Conservation (phyloP, 2,113 vertebrate genomes). For the Sitta europaea region DNA sequence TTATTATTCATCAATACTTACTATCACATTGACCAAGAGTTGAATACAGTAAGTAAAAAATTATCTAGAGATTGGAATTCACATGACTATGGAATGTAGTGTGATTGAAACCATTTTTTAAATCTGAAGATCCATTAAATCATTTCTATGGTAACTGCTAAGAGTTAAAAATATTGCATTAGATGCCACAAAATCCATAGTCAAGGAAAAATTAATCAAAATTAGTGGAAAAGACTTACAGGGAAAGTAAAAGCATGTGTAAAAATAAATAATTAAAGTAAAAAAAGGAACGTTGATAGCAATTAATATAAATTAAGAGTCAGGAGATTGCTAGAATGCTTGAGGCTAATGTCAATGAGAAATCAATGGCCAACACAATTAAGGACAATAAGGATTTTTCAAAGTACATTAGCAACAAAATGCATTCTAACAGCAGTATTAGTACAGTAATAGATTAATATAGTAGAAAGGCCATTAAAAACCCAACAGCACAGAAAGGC, state of each 20-base stretch:
- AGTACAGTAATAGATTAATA: conserved; percentile 30
- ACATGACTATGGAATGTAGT: background rate
- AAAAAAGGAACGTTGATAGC: background rate
- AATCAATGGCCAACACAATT: conserved; percentile 54
- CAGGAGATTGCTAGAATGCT: conserved; percentile 3
- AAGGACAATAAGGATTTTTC: conserved; percentile 55
- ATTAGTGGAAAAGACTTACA: background rate
- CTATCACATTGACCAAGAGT: background rate
- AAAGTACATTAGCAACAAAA: conserved; percentile 51
- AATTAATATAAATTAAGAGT: conserved; percentile 53
- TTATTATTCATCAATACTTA: background rate
- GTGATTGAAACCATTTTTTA: background rate
- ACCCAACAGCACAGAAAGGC: background rate
- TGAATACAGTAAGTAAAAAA: background rate
- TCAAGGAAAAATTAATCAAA: background rate
- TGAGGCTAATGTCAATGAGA: conserved; percentile 6
- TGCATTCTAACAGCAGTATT: conserved; percentile 15
- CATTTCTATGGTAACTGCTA: background rate
- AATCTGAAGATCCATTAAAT: background rate
- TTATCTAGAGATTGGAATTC: background rate
- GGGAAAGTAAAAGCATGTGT: background rate
- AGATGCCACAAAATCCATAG: background rate
- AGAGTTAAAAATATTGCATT: background rate
- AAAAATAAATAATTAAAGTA: conserved; percentile 2
- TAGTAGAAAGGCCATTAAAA: background rate